Conservation (phyloP, 2,113 vertebrate genomes). For the Lota lota region DNA sequence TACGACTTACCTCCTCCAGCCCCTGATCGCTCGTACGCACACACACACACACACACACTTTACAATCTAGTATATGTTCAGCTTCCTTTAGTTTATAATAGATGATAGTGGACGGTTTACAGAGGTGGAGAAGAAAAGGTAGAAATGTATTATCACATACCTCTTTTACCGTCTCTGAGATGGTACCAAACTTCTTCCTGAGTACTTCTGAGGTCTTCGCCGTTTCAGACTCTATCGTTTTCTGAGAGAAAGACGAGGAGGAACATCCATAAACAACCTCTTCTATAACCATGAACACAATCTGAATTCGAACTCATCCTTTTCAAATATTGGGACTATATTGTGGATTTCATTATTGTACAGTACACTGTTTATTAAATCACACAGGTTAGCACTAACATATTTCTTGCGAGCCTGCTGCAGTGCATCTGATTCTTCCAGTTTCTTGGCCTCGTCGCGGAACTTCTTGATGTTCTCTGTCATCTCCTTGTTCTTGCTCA, state of each 20-base stretch:
- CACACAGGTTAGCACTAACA: slow-evolving; percentile 67
- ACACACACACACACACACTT: slow-evolving; percentile 58
- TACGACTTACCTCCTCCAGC: slow-evolving; percentile 85
- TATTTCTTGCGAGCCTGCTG: slow-evolving; percentile 92
- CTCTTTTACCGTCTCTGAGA: slow-evolving; percentile 91
- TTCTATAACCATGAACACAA: not conserved
- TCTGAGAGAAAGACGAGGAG: slow-evolving; percentile 62
- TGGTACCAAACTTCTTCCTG: slow-evolving; percentile 83
- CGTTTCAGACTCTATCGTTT: slow-evolving; percentile 95
- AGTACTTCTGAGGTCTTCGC: slow-evolving; percentile 88
- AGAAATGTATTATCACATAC: slow-evolving; percentile 54
- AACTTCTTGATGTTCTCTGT: slow-evolving; percentile 95
- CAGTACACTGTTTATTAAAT: too few relatives aligned
- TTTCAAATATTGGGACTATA: too few relatives aligned
- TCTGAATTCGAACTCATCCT: not conserved
- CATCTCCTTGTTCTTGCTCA: slow-evolving; percentile 96
- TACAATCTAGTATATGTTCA: not conserved
- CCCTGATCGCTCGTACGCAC: slow-evolving; percentile 69
- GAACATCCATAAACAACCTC: not conserved
- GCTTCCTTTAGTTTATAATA: too few relatives aligned
- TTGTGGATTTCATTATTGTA: too few relatives aligned
- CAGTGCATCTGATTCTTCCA: slow-evolving; percentile 92
- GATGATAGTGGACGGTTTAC: too few relatives aligned
- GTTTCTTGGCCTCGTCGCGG: slow-evolving; percentile 86
- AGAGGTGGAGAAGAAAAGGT: too few relatives aligned